Evolutionary conservation across 2,797 vertebrate species (phyloP).

Genomic region (Karalla daura): DNA sequence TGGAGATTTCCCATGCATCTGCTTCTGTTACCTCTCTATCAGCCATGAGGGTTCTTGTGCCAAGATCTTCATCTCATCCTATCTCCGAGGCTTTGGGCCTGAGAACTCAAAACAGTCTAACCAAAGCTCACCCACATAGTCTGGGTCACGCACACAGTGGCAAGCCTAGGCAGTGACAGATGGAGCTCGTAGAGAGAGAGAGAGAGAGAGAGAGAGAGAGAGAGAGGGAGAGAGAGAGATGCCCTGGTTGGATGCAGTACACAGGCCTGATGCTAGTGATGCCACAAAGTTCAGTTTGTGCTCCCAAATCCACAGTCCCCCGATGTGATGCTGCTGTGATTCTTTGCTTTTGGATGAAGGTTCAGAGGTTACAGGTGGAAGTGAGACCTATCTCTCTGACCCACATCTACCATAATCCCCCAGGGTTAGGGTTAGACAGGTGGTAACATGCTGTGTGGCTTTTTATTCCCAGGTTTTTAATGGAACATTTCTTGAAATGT

Average conservation of each 20-base stretch:
- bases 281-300: constrained; percentile 30
- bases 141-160: constrained; percentile 63
- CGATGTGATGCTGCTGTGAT: constrained; percentile 9
- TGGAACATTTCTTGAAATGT: background rate
- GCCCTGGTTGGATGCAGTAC: constrained; percentile 60
- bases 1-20: constrained; percentile 59
- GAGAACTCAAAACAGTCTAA: constrained; percentile 57
- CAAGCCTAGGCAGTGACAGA: constrained; percentile 69
- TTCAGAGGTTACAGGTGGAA: constrained; percentile 32
- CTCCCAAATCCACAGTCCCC: constrained; percentile 24
- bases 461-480: background rate
- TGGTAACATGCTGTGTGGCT: background rate
- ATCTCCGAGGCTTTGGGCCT: constrained; percentile 49
- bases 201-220: constrained; percentile 44
- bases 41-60: constrained; percentile 48
- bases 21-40: constrained; percentile 41
- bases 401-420: constrained; percentile 8
- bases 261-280: constrained; percentile 56
- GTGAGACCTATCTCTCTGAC: constrained; percentile 3
- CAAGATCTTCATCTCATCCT: constrained; percentile 56
- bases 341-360: constrained; percentile 9
- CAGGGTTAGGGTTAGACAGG: no score
- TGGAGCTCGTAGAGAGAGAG: constrained; percentile 62
- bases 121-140: constrained; percentile 63
- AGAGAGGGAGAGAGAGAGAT: constrained; percentile 42